Evolutionary conservation across 1,140 invertebrate genomes (phyloP), one percentile per base, ranked within the genome.

Genomic region (Drosophila yakuba): DNA sequence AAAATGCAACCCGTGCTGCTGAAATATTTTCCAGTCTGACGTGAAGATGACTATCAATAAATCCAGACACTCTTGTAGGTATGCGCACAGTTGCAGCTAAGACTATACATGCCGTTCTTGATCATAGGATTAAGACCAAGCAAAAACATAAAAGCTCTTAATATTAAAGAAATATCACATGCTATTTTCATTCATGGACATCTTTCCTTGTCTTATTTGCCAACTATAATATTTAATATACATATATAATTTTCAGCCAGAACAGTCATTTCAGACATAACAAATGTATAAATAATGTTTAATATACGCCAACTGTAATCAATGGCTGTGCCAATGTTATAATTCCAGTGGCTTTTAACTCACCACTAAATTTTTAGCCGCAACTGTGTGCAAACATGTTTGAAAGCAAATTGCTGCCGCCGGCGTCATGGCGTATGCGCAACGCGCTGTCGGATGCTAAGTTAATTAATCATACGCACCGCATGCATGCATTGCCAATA

Each of bases 391-490:
- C 52, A 36, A 28, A 2, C 59, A 51, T 68, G 45, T 20, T 23
- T 41, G 45, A 43, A 20, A 38, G 45, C 32, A 66, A 64, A 68
- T 64, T 64, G 20, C 48, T 28, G 59, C 38, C 59, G 17, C 20
- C 2, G 59, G 25, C 60, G 8, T 56, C 71, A 51, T 67, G 67
- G 50, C 68, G 63, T 85, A 78, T 78, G 57, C 77, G 73, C 67
- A 63, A 57, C 43, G 48, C 63, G 39, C 60, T 41, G 32, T 35
- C 38, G 39, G 36, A 45, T 44, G 50, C 45, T 59, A 64, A 86
- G 66, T 79, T 82, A 88, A 86, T 88, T 86, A 88, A 81, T 85
- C 80, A 80, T 85, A 85, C 76, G 80, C 80, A 71, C 68, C 58
- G 59, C 43, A 32, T 69, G 67, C 80, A 52, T 59, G 61, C 45